Evolutionary conservation across 1,140 invertebrate genomes (phyloP), one percentile per base, ranked within the genome.

Genomic region (Stegodyphus dumicola): DNA sequence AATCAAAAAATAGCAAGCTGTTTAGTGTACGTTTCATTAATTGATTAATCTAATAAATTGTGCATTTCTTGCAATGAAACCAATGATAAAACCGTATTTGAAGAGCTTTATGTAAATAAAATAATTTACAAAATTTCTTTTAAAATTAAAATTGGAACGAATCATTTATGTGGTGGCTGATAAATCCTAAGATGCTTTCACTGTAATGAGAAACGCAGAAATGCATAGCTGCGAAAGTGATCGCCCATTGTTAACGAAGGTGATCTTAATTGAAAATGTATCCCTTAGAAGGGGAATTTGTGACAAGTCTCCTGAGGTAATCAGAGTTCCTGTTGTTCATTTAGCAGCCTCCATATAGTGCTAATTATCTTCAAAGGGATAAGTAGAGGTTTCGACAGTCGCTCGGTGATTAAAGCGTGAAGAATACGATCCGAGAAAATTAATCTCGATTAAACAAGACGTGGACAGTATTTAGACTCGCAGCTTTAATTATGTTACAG

Each of bases 351-450:
- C 81, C 74, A 85, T 85, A 85, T 77, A 51, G 66, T 33, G 65
- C 81, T 85, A 85, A 85, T 85, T 85, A 85, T 85, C 81, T 85
- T 85, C 81, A 85, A 85, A 85, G 74, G 74, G 74, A 77, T 85
- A 85, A 85, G 74, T 85, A 85, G 81, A 85, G 74, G 81, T 70
- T 85, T 85, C 81, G 81, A 85, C 81, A 77, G 64, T 85, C 81
- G 52, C 73, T 6, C 15, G 65, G 74, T 85, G 81, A 85, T 85
- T 77, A 85, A 77, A 85, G 81, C 81, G 73, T 85, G 81, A 85
- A 85, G 81, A 85, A 85, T 85, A 77, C 73, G 74, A 85, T 66
- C 69, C 64, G 52, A 51, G 73, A 77, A 53, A 76, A 85, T 85
- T 85, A 85, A 85, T 85, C 81, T 77, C 71, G 81, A 85, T 85